Conservation (phyloP, 2,113 vertebrate species). For the Malurus elegans region DNA sequence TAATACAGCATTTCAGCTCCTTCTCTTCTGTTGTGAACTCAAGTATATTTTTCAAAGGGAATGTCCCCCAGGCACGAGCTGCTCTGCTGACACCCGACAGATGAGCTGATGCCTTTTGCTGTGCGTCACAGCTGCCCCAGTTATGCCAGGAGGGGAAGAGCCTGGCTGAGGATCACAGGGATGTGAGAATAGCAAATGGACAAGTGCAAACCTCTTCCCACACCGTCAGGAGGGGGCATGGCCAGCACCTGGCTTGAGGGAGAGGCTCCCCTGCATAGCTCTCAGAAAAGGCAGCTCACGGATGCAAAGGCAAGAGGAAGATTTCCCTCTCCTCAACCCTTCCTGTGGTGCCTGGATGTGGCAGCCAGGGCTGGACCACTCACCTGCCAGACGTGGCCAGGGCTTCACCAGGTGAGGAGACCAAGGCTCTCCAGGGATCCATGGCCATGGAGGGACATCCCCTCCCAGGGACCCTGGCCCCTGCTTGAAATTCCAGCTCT, state of each 20-base stretch:
- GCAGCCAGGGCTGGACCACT: neutral
- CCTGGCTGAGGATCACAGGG: neutral
- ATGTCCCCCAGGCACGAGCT: neutral
- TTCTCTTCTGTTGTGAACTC: neutral
- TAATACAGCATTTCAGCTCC: neutral
- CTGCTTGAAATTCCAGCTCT: neutral
- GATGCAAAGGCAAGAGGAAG: neutral
- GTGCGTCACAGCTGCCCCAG: neutral
- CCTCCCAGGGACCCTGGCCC: neutral
- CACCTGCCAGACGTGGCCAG: neutral
- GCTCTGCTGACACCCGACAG: neutral
- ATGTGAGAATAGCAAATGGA: rapidly evolving
- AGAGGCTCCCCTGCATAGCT: neutral
- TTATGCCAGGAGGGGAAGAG: neutral
- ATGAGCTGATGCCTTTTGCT: neutral
- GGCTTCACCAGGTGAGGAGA: neutral
- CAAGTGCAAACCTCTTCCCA: neutral
- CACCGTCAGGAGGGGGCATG: rapidly evolving
- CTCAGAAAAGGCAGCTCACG: neutral
- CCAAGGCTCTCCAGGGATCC: rapidly evolving
- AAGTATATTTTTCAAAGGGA: neutral
- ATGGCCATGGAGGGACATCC: neutral
- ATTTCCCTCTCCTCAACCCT: neutral
- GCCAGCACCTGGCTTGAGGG: neutral
- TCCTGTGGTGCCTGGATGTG: neutral